Evolutionary conservation across 2,888 invertebrate species (phyloP).

Genomic region (Marronus borbonicus): DNA sequence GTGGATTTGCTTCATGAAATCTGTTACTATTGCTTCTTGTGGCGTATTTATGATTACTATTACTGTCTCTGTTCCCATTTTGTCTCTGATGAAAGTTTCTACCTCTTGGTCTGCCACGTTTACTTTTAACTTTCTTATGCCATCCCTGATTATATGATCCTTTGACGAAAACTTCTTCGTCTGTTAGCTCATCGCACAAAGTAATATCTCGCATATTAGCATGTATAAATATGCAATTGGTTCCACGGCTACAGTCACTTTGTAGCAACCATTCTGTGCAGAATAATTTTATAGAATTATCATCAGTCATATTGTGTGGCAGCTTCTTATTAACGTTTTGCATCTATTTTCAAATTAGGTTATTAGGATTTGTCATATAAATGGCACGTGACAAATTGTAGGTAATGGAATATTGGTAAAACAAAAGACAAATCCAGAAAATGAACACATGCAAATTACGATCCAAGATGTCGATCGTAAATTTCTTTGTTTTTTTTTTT

Average conservation of each 20-base stretch:
- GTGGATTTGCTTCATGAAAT: constrained; percentile 24
- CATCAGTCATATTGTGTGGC: constrained; percentile 32
- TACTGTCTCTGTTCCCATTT: constrained; percentile 33
- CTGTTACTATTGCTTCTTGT: constrained; percentile 31
- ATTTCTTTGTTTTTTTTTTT: not conserved
- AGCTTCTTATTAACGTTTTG: not conserved
- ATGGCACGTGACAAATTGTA: constrained; percentile 13
- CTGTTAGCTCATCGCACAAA: constrained; percentile 37
- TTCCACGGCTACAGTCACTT: constrained; percentile 49
- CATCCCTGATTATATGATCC: constrained; percentile 41
- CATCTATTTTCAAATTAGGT: not conserved
- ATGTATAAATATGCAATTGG: constrained; percentile 49
- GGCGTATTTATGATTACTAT: constrained; percentile 23
- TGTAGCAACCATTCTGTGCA: constrained; percentile 49
- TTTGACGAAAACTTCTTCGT: constrained; percentile 49
- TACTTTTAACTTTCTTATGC: constrained; percentile 16
- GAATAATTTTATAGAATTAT: constrained; percentile 32
- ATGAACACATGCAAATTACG: not conserved
- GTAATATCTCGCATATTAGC: constrained; percentile 48
- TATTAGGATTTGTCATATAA: constrained; percentile 14
- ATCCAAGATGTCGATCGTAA: constrained; percentile 19
- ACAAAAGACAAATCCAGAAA: constrained; percentile 25
- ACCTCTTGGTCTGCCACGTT: constrained; percentile 21
- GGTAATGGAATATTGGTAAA: not conserved
- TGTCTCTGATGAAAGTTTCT: not conserved